These are phyloP conservation scores for Galemys pyrenaicus DNA, from an alignment of 2,113 vertebrate genomes.

Conservation along the genomic window DNA sequence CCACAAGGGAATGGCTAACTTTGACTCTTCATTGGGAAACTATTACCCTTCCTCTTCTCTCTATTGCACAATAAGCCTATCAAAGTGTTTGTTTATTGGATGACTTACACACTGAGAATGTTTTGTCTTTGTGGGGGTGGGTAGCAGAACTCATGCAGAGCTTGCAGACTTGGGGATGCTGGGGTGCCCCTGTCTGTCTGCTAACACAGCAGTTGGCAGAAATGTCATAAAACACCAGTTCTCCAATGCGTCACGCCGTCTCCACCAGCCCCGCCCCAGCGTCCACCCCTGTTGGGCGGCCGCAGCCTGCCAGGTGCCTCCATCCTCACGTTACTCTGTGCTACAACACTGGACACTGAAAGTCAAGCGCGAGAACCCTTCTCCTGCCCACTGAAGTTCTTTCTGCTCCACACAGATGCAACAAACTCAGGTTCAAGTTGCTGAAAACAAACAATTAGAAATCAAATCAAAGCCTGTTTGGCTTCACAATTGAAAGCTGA, in stretches of 20 bases:
- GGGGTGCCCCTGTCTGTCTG: too few relatives aligned
- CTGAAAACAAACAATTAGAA: conserved; percentile 83
- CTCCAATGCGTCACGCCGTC: conserved; percentile 51
- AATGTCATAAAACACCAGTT: conserved; percentile 59
- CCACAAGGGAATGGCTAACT: too few relatives aligned
- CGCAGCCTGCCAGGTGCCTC: neutral
- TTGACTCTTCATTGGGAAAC: too few relatives aligned
- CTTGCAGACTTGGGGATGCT: too few relatives aligned
- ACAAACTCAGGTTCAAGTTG: neutral
- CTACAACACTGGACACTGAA: conserved; percentile 52
- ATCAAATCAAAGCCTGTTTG: conserved; percentile 67
- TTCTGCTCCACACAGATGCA: conserved; percentile 31
- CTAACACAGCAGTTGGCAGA: conserved; percentile 54
- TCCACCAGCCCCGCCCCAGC: conserved; percentile 63
- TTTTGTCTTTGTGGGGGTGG: too few relatives aligned
- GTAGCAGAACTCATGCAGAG: too few relatives aligned
- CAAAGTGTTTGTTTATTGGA: too few relatives aligned
- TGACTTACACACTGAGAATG: too few relatives aligned
- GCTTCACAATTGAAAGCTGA: conserved; percentile 48
- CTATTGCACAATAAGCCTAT: too few relatives aligned
- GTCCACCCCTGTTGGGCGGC: conserved; percentile 50
- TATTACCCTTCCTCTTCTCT: too few relatives aligned
- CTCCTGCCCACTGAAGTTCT: conserved; percentile 63
- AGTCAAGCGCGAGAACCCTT: conserved; percentile 69
- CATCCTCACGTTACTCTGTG: conserved; percentile 54